phyloP scores from a whole-genome alignment of 2,888 invertebrate species.

The Elysia crispata region DNA sequence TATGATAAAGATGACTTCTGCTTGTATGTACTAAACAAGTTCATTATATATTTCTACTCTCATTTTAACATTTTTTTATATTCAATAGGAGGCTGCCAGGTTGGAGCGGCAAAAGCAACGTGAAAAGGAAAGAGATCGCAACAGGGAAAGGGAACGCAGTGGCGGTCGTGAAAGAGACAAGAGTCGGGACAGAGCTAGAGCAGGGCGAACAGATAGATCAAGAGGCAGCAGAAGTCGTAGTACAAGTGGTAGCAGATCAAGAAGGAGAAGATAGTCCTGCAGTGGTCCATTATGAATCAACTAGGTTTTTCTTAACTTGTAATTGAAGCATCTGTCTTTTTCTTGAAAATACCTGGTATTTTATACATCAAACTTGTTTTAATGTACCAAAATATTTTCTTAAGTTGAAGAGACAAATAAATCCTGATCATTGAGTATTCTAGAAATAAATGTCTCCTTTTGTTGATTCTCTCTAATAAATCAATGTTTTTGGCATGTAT shows the following conservation, averaged over 20 bases:
- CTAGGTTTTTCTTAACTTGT: neutral
- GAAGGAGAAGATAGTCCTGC: conserved; percentile 28
- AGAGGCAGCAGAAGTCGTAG: conserved; percentile 53
- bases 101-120: conserved; percentile 48
- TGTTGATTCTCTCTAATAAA: no score
- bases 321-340: neutral
- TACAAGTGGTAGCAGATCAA: conserved; percentile 32
- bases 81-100: conserved; percentile 41
- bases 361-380: no score
- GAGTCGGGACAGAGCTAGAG: conserved; percentile 53
- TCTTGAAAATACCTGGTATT: no score
- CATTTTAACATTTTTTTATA: no score
- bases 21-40: no score
- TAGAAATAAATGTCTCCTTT: no score
- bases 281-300: neutral
- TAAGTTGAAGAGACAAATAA: no score
- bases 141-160: conserved; percentile 53
- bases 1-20: no score
- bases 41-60: no score
- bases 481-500: no score
- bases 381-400: no score
- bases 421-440: no score
- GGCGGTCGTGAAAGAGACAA: conserved; percentile 48
- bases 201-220: conserved; percentile 52
- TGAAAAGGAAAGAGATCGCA: conserved; percentile 51